Evolutionary conservation across 2,797 vertebrate genomes (phyloP).

Genomic region (Pterois miles): DNA sequence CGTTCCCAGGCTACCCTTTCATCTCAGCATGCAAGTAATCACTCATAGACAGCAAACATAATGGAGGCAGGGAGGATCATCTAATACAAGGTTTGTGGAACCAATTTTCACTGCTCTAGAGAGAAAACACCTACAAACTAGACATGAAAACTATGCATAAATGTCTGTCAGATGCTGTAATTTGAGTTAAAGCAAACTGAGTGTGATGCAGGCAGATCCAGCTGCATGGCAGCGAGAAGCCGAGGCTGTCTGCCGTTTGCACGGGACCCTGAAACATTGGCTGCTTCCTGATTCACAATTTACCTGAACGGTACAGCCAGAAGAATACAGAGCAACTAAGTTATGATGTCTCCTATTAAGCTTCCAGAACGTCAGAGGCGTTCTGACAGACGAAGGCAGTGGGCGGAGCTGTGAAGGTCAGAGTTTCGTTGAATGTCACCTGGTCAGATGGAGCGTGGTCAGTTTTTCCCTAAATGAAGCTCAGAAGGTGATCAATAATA

Average conservation of each 20-base stretch:
- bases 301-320: background rate
- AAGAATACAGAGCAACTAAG: background rate
- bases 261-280: background rate
- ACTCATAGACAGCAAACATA: slow-evolving; percentile 55
- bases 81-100: slow-evolving; percentile 57
- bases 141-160: slow-evolving; percentile 25
- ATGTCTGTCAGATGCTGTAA: slow-evolving; percentile 13
- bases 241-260: background rate
- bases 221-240: background rate
- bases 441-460: slow-evolving; percentile 30
- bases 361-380: background rate
- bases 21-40: slow-evolving; percentile 57
- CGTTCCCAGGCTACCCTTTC: slow-evolving; percentile 54
- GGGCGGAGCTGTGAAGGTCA: slow-evolving; percentile 36
- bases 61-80: slow-evolving; percentile 32
- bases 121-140: slow-evolving; percentile 28
- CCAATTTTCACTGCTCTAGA: slow-evolving; percentile 35
- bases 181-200: slow-evolving; percentile 31
- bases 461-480: slow-evolving; percentile 14
- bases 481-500: slow-evolving; percentile 49
- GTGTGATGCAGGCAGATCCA: background rate
- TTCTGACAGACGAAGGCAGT: background rate
- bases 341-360: background rate
- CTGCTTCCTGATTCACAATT: slow-evolving; percentile 19
- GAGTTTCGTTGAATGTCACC: slow-evolving; percentile 39